phyloP scores from a whole-genome alignment of 2,888 invertebrate species.

The Drosophila cracens region DNA sequence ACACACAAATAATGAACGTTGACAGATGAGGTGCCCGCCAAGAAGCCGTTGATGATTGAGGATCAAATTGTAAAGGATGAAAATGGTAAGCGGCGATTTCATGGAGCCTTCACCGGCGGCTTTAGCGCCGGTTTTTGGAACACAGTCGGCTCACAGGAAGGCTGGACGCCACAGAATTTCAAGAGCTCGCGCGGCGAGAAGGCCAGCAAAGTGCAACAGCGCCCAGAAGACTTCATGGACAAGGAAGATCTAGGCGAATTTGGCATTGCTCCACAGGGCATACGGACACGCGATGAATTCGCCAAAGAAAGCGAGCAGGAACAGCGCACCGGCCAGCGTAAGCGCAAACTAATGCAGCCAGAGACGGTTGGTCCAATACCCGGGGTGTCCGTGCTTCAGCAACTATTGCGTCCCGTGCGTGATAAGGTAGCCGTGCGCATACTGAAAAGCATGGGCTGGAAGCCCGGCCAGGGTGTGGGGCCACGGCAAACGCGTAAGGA shows the following conservation, averaged over 20 bases:
- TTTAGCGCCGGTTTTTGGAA: conserved; percentile 99
- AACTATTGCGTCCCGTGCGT: conserved; percentile 90
- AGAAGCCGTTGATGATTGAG: conserved; percentile 91
- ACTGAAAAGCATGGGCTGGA: conserved; percentile 96
- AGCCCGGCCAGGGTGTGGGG: conserved; percentile 91
- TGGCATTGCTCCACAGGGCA: conserved; percentile 96
- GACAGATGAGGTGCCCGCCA: conserved; percentile 91
- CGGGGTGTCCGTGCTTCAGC: conserved; percentile 90
- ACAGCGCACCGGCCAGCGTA: conserved; percentile 74
- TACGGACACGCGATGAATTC: conserved; percentile 93
- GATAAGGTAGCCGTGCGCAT: conserved; percentile 95
- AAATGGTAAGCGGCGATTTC: conserved; percentile 95
- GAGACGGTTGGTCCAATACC: conserved; percentile 79
- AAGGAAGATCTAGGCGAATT: conserved; percentile 97
- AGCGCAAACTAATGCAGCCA: conserved; percentile 82
- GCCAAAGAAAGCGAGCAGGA: conserved; percentile 73
- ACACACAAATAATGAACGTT: not conserved
- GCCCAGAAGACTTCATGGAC: conserved; percentile 98
- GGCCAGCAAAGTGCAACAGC: conserved; percentile 86
- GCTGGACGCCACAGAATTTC: conserved; percentile 96
- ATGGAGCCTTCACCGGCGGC: conserved; percentile 99
- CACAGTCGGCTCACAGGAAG: conserved; percentile 97
- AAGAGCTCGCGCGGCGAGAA: conserved; percentile 94
- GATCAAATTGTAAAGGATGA: conserved; percentile 96
- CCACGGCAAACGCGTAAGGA: conserved; percentile 84